Base-by-base conservation (phyloP, 2,888 invertebrate genomes). In the Scaptomyza tumidula region DNA sequence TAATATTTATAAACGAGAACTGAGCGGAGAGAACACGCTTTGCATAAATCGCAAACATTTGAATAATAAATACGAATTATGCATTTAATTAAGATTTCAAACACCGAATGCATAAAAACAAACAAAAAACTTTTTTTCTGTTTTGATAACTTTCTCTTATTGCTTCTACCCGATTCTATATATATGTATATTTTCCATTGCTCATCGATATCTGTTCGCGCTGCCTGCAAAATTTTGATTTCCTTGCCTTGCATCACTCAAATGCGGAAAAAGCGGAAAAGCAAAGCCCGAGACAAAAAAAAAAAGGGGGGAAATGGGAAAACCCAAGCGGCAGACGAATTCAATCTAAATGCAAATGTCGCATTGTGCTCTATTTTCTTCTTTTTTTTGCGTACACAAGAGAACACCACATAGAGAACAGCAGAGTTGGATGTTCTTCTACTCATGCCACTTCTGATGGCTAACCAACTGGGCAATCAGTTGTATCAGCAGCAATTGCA, bases 51-150 rank as follows among this genome's bases (percentile, higher is more conserved):
- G 75, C 68, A 72, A 71, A 52, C 70, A 87, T 81, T 87, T 85
- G 89, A 89, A 89, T 85, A 89, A 85, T 87, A 87, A 81, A 89
- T 85, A 65, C 77, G 88, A 89, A 87, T 89, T 87, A 85, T 85
- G 88, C 82, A 85, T 85, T 85, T 85, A 85, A 85, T 85, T 89
- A 89, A 82, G 89, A 87, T 85, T 89, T 81, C 68, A 70, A 73
- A 70, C 78, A 31, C n/a, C 11, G 45, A 33, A 24, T 10, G 29
- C 35, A 44, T 54, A 58, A 48, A 79, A 83, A 33, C 10, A 33
- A 33, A 71, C 63, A 67, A 33, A 53, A 16, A 39, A 19, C 1
- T 19, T 19, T 19, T 19, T 19, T 19, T n/a, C n/a, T n/a, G n/a
- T n/a, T n/a, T 19, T 19, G 19, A 19, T 2, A 19, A 19, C 19